Evolutionary conservation across 2,113 vertebrate species (phyloP), one percentile per base, ranked within the genome.

Genomic region (Colaptes auratus): DNA sequence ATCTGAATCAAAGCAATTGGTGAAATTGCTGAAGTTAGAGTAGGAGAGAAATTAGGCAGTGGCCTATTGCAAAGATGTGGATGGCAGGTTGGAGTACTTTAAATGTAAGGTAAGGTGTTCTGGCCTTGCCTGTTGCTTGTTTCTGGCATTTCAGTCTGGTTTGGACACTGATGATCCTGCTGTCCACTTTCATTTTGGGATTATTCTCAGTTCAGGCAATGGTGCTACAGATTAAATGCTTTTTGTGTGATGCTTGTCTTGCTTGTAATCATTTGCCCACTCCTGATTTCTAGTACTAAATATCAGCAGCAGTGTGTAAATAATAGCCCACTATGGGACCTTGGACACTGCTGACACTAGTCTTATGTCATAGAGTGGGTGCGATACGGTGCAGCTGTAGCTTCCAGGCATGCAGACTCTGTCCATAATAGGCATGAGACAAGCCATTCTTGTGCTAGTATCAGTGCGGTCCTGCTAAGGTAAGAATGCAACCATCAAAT

Each of bases 21-120:
- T 71, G 36, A 72, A 53, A 59, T 69, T 28, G 23, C 30, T 84
- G 15, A 46, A 69, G 39, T 27, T 55, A 11, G 25, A 61, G 16
- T 8, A 28, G 35, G 39, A 42, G n/a, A 73, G 18, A 35, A 79
- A 14, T 2, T 5, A 69, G 39, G 20, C 30, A 7, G 17, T 39
- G 33, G 25, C 24, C 21, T 48, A 2, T 15, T 53, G 31, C 4
- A 67, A 1, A 72, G 11, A 6, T 1, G 0, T n/a, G 59, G 31
- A 12, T 69, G 31, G n/a, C 33, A 61, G 28, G 9, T 21, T 21
- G 15, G 30, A 53, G 6, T 50, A 24, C 30, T 74, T 48, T n/a
- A 44, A 28, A 33, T n/a, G 31, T n/a, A 59, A n/a, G n/a, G 0
- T 31, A 28, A 46, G 7, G 18, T 72, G 5, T 71, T 33, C 28